Conservation (phyloP, 2,888 invertebrate genomes). For the Dasypolia templi region DNA sequence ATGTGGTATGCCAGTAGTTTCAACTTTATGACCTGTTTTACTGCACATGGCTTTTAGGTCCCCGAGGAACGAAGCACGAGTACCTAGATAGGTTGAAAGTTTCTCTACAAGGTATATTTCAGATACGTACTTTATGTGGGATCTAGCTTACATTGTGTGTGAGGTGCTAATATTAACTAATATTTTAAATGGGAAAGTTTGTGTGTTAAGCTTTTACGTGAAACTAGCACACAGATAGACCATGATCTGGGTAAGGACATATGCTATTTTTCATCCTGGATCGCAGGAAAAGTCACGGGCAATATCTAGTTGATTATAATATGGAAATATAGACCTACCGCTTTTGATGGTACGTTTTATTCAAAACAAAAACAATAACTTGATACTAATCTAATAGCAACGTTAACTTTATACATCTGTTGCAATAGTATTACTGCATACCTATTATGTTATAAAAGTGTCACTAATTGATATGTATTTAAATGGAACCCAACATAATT, state of each 20-base stretch:
- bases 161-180: too few species aligned
- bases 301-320: too few species aligned
- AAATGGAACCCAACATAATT: background rate
- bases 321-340: background rate
- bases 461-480: background rate
- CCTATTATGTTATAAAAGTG: too few species aligned
- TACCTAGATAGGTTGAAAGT: slow-evolving; percentile 28
- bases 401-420: background rate
- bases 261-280: too few species aligned
- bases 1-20: slow-evolving; percentile 51
- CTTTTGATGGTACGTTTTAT: background rate
- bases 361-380: background rate
- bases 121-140: background rate
- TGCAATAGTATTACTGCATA: background rate
- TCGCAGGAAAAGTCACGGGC: too few species aligned
- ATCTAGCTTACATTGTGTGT: slow-evolving; percentile 8
- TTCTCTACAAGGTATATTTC: slow-evolving; percentile 31
- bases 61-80: slow-evolving; percentile 14
- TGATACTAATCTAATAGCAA: background rate
- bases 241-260: too few species aligned
- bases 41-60: slow-evolving; percentile 61
- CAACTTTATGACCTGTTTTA: slow-evolving; percentile 56
- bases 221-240: too few species aligned
- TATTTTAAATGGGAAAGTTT: too few species aligned
- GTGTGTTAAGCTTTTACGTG: too few species aligned